phyloP scores from a whole-genome alignment of 2,888 invertebrate species.

The Actias luna region DNA sequence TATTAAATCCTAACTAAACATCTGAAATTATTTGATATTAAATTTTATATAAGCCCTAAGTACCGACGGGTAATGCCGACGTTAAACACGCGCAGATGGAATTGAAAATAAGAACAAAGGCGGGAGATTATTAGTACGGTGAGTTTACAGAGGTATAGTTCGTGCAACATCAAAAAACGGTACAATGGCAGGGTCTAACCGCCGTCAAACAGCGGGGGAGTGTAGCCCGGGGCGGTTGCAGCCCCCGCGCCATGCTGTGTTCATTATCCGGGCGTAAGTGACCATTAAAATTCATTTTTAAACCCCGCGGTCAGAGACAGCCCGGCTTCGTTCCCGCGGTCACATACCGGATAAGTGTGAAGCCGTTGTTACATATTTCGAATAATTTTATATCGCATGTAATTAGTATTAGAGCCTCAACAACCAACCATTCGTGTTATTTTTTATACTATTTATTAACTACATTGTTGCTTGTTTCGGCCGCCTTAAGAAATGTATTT shows the following conservation, averaged over 20 bases:
- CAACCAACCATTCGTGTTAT: too few species aligned
- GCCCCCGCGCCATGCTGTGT: conserved; percentile 47
- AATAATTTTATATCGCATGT: neutral
- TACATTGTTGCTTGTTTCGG: too few species aligned
- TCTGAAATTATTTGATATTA: neutral
- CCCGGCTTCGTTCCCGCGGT: conserved; percentile 22
- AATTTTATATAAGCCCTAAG: neutral
- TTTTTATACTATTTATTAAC: too few species aligned
- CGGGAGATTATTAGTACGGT: neutral
- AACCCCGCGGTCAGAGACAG: conserved; percentile 41
- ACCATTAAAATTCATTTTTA: conserved; percentile 76
- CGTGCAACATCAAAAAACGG: conserved; percentile 12
- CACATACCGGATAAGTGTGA: neutral
- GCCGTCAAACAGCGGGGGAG: conserved; percentile 37
- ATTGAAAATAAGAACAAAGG: conserved; percentile 10
- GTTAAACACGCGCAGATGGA: neutral
- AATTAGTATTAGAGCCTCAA: too few species aligned
- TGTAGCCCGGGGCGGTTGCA: conserved; percentile 38
- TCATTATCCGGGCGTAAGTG: conserved; percentile 64
- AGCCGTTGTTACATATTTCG: neutral
- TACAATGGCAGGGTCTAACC: conserved; percentile 21
- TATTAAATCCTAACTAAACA: neutral
- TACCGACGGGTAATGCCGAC: neutral
- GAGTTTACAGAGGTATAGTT: conserved; percentile 3
- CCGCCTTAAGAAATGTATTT: too few species aligned